Conservation (phyloP, 2,888 invertebrate genomes). For the Ochropleura plecta region DNA sequence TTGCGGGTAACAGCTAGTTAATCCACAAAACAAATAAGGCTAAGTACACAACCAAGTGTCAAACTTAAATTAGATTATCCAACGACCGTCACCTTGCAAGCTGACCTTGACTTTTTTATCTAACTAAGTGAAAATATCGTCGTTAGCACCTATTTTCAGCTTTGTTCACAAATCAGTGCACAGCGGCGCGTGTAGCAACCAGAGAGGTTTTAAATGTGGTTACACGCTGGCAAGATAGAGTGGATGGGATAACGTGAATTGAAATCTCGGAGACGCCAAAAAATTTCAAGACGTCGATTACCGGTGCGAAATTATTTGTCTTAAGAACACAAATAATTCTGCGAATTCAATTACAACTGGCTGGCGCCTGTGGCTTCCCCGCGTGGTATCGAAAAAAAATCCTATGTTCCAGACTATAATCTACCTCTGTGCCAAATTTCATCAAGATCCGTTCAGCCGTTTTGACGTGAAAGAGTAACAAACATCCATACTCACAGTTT, state of each 20-base stretch:
- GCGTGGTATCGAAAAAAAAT: too few relatives aligned
- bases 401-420: too few relatives aligned
- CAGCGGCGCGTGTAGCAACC: constrained; percentile 4
- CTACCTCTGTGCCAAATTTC: too few relatives aligned
- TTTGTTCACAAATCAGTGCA: not conserved
- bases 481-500: too few relatives aligned
- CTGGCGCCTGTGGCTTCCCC: too few relatives aligned
- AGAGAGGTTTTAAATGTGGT: not conserved
- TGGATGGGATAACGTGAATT: not conserved
- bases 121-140: constrained; percentile 13
- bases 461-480: too few relatives aligned
- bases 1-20: not conserved
- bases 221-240: not conserved
- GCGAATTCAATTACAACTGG: too few relatives aligned
- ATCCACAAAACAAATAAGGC: not conserved
- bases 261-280: not conserved
- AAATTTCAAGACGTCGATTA: not conserved
- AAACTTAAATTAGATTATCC: constrained; percentile 20
- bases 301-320: too few relatives aligned
- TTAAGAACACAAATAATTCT: too few relatives aligned
- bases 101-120: constrained; percentile 10
- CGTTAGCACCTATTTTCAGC: not conserved
- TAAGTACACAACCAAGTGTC: not conserved
- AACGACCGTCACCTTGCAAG: not conserved
- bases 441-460: too few relatives aligned